Conservation (phyloP, 2,113 vertebrate genomes). For the Microtus montanus region DNA sequence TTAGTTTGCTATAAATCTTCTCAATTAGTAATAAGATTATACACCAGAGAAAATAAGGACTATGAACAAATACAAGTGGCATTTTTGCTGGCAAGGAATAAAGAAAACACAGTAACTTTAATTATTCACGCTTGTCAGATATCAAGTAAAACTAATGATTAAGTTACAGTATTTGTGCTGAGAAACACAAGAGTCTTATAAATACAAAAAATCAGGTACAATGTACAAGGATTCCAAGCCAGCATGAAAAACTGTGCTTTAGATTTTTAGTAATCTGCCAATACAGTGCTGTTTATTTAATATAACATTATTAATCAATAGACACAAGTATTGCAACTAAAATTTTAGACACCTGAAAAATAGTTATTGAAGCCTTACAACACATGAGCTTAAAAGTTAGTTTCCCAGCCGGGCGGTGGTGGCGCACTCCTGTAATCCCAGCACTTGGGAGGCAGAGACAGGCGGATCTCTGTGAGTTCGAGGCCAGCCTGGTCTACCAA, state of each 20-base stretch:
- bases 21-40: neutral
- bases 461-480: too few species aligned
- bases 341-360: slow-evolving; percentile 45
- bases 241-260: slow-evolving; percentile 9
- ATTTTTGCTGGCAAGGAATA: slow-evolving; percentile 1
- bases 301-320: neutral
- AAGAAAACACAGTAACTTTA: slow-evolving; percentile 11
- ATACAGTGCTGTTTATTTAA: neutral
- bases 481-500: too few species aligned
- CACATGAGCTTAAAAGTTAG: neutral
- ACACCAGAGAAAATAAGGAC: neutral
- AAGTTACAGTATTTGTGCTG: neutral
- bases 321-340: neutral
- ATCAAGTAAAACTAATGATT: slow-evolving; percentile 44
- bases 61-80: neutral
- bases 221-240: neutral
- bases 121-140: neutral
- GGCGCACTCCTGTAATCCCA: too few species aligned
- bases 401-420: too few species aligned
- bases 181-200: neutral
- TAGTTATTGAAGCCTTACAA: slow-evolving; percentile 7
- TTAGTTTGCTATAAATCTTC: neutral
- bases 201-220: neutral
- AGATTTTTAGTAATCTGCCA: slow-evolving; percentile 5
- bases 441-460: too few species aligned